Percentiles rank a stretch among this genome's conserved stretches.
Evolutionary conservation across 92 coral and sea anemone genomes (phyloP).

Genomic region (Desmophyllum pertusum): DNA sequence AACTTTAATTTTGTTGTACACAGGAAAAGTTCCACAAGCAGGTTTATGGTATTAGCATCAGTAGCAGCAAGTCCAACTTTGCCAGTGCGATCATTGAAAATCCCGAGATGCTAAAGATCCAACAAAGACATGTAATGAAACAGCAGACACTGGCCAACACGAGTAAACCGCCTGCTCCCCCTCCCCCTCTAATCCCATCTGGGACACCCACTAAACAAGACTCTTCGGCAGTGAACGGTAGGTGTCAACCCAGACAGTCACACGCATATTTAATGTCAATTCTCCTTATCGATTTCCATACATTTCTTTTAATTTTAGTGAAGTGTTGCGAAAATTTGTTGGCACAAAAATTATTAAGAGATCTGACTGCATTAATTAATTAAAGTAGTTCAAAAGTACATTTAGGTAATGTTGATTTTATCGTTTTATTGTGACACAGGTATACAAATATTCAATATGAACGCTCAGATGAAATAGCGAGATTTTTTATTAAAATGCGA

Average conservation of each 20-base stretch:
- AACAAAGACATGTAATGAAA: conserved; percentile 92
- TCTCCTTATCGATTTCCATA: background rate
- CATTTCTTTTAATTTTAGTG: background rate
- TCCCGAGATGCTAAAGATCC: conserved; percentile 97
- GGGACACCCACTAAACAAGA: conserved; percentile 63
- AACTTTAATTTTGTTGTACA: background rate
- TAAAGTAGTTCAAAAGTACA: too few species aligned
- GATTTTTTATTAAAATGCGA: too few species aligned
- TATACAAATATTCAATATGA: too few species aligned
- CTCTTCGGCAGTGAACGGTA: conserved; percentile 61
- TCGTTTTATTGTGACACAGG: too few species aligned
- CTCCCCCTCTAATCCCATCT: conserved; percentile 85
- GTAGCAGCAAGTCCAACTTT: conserved; percentile 82
- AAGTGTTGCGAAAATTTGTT: background rate
- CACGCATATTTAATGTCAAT: background rate
- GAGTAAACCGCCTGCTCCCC: conserved; percentile 78
- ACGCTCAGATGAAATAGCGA: too few species aligned
- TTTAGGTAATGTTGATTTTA: too few species aligned
- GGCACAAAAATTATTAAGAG: background rate
- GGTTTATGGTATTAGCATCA: conserved; percentile 92
- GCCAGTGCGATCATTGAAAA: conserved; percentile 95
- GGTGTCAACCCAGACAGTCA: too few species aligned
- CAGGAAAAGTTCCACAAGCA: conserved; percentile 98
- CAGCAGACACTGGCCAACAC: conserved; percentile 83
- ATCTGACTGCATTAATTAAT: too few species aligned